Base-by-base conservation (phyloP, 1,140 invertebrate genomes). In the Elymnias hypermnestra region DNA sequence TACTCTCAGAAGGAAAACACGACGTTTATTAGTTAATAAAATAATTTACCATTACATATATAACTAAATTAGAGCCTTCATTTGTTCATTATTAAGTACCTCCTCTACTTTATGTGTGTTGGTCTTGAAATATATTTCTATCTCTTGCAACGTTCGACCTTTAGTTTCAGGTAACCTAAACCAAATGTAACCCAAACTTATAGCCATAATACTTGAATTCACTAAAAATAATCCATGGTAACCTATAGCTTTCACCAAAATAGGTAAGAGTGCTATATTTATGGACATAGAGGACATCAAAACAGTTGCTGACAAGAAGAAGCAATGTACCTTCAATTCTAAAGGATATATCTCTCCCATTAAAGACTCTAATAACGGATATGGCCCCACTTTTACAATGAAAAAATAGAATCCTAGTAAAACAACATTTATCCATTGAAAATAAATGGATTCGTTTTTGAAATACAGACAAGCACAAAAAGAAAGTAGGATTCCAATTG, bases 81-180 rank as follows among this genome's bases (percentile, higher is more conserved):
- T 43, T 43, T 54, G 26, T 28, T 48, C 45, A 21, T 45, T 37
- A 12, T 31, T 48, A 2, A 54, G 13, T 2, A 47, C 33, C 26
- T 57, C 31, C 5, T 57, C 45, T 2, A 57, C 12, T 10, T 50
- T 40, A 3, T 49, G 21, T 39, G 55, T 58, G 2, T 52, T 40
- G 12, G 57, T 45, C 14, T 57, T 62, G 12, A 62, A 49, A 38
- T 49, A 62, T 18, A 62, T 37, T n/a, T 62, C 59, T 15, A 62
- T 62, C 26, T 62, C 59, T 21, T 62, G 59, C 5, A 62, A 8
- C 1, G 55, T 62, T 22, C 52, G 47, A 1, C 51, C 55, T 31
- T 58, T 62, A 4, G 59, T 62, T 22, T 62, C 59, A 1, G 59
- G 59, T 6, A 62, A 23, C 14, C 19, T 23, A 8, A 46, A 7